A percentile compares a stretch with the other conserved stretches of the same genome.
Conservation (phyloP, 2,797 vertebrate species). For the Oreonectes daqikongensis region DNA sequence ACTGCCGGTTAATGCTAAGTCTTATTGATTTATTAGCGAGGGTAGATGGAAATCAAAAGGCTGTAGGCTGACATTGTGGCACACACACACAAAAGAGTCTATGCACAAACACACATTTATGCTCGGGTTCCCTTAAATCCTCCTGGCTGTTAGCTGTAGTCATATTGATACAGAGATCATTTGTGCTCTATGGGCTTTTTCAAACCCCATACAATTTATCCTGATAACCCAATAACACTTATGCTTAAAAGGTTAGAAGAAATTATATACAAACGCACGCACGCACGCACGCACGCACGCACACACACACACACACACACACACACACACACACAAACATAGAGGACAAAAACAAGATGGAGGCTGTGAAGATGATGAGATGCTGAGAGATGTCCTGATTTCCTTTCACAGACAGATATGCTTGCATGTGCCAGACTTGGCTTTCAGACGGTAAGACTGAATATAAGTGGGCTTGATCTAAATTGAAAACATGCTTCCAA, state of each 20-base stretch:
- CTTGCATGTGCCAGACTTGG: slow-evolving; percentile 30
- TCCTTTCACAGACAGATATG: background rate
- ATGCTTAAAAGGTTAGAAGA: background rate
- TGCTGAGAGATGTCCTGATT: slow-evolving; percentile 12
- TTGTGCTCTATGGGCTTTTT: background rate
- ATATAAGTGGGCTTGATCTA: slow-evolving; percentile 35
- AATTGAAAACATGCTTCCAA: slow-evolving; percentile 42
- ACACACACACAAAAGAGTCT: background rate
- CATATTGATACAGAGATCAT: background rate
- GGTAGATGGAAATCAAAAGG: slow-evolving; percentile 42
- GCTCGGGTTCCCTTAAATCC: background rate
- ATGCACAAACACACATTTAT: background rate
- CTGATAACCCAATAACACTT: background rate
- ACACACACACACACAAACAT: background rate
- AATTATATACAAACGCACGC: no score
- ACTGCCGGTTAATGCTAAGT: slow-evolving; percentile 41
- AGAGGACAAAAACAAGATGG: background rate
- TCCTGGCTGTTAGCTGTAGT: background rate
- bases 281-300: no score
- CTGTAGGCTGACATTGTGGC: slow-evolving; percentile 27
- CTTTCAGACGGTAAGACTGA: slow-evolving; percentile 1
- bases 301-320: no score
- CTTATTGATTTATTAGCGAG: slow-evolving; percentile 46
- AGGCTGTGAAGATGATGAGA: background rate
- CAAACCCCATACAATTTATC: background rate